Evolutionary conservation across 1,140 invertebrate genomes (phyloP).

Genomic region (Vollenhovia emeryi): DNA sequence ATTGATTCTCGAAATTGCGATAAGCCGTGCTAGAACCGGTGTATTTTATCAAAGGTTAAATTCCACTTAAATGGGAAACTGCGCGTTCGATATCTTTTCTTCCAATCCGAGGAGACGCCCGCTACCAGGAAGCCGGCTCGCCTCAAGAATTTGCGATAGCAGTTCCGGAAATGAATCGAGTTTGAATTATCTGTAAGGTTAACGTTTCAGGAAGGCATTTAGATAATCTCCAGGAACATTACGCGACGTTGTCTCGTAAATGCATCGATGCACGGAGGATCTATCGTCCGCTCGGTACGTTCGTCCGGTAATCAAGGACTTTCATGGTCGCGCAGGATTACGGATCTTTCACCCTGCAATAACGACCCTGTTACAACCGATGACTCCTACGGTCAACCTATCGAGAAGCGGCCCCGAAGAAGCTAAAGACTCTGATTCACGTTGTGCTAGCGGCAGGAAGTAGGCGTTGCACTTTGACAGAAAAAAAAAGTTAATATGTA

Average conservation of each 20-base stretch:
- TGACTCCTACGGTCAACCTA: neutral
- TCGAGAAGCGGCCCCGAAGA: slow-evolving; percentile 28
- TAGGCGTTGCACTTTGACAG: slow-evolving; percentile 15
- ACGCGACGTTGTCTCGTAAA: slow-evolving; percentile 2
- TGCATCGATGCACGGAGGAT: neutral
- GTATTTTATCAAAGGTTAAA: slow-evolving; percentile 29
- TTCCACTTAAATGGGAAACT: neutral
- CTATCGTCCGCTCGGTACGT: neutral
- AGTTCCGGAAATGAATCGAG: slow-evolving; percentile 34
- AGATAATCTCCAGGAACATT: slow-evolving; percentile 56
- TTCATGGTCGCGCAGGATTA: neutral
- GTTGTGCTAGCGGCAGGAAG: slow-evolving; percentile 39
- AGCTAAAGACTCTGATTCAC: slow-evolving; percentile 9
- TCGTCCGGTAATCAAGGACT: neutral
- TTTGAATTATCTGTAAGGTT: slow-evolving; percentile 45
- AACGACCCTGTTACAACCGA: neutral
- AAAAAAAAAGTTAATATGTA: slow-evolving; percentile 21
- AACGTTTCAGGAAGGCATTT: slow-evolving; percentile 57
- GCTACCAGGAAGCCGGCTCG: neutral
- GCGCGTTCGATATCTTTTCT: neutral
- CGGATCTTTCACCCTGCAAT: slow-evolving; percentile 12
- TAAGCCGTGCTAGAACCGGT: neutral
- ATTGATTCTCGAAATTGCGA: neutral
- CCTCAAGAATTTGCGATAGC: neutral
- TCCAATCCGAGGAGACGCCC: neutral